These are phyloP conservation scores for Ctenomys sociabilis DNA, from an alignment of 2,113 vertebrate species.

Conservation along the genomic window DNA sequence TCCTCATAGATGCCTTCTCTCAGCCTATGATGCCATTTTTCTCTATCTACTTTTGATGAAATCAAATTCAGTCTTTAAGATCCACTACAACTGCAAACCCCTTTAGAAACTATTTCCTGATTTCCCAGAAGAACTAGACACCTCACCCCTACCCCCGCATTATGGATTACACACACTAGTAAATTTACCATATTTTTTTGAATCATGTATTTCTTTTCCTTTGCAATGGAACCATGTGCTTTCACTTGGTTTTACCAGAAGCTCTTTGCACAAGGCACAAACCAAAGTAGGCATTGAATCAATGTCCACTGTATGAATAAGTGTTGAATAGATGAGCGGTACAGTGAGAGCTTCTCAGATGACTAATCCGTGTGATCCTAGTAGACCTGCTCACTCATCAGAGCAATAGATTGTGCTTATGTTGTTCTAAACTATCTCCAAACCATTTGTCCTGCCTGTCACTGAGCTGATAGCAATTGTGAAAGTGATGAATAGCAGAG, in stretches of 20 bases:
- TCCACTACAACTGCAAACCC: neutral
- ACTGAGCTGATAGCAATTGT: slow-evolving; percentile 73
- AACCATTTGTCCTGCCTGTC: slow-evolving; percentile 72
- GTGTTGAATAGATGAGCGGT: neutral
- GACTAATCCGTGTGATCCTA: neutral
- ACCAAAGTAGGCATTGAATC: neutral
- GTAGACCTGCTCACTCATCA: slow-evolving; percentile 31
- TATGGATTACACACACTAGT: neutral
- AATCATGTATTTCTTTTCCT: neutral
- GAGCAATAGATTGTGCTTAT: slow-evolving; percentile 38
- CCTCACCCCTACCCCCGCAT: neutral
- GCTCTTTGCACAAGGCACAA: neutral
- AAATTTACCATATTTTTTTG: neutral
- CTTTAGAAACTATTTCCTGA: neutral
- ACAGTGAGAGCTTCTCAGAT: neutral
- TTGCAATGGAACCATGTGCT: neutral
- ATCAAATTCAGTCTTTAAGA: slow-evolving; percentile 6
- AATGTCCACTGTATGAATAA: neutral
- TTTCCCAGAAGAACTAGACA: neutral
- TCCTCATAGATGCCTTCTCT: neutral
- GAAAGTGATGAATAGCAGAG: slow-evolving; percentile 79
- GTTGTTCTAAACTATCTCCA: slow-evolving; percentile 67
- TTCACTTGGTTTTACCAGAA: neutral
- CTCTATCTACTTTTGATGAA: neutral
- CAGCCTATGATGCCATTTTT: neutral